A percentile compares a stretch with the other conserved stretches of the same genome.
These are phyloP conservation scores for Pelmatolapia mariae DNA, from an alignment of 2,113 vertebrate species.

Conservation along the genomic window DNA sequence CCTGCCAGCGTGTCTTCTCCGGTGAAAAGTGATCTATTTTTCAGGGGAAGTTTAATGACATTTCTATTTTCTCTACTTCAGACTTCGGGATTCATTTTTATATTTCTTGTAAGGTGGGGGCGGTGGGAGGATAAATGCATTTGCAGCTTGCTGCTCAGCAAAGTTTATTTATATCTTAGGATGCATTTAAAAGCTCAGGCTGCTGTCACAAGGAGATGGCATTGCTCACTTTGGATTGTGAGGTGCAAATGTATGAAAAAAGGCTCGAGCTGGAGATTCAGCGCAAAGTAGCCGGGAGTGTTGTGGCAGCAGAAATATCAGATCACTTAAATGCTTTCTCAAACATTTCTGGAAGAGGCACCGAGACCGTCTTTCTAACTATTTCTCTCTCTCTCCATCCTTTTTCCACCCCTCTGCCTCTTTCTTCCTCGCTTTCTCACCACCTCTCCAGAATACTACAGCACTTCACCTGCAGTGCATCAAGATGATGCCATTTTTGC, in stretches of 20 bases:
- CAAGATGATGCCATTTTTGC: not conserved
- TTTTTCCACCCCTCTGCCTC: not conserved
- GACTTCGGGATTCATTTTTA: constrained; percentile 18
- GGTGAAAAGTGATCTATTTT: constrained; percentile 51
- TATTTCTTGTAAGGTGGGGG: constrained; percentile 5
- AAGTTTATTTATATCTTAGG: constrained; percentile 70
- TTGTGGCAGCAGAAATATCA: constrained; percentile 61
- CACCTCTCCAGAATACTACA: not conserved
- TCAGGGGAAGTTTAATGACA: constrained; percentile 52
- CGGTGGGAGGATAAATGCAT: constrained; percentile 51
- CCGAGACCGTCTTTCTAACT: constrained; percentile 7
- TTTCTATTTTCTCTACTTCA: constrained; percentile 40
- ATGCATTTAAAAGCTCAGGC: constrained; percentile 55
- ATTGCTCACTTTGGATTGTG: constrained; percentile 56
- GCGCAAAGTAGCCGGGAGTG: constrained; percentile 52
- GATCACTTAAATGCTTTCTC: constrained; percentile 59
- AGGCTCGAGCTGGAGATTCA: constrained; percentile 55
- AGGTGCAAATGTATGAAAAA: constrained; percentile 78
- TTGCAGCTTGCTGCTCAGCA: constrained; percentile 56
- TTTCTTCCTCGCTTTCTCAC: not conserved
- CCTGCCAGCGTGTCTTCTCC: constrained; percentile 1
- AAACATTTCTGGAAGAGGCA: constrained; percentile 49
- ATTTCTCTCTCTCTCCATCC: not conserved
- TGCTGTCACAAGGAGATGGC: constrained; percentile 56
- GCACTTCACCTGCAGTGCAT: not conserved